These are phyloP conservation scores for Brachyopa scutellaris DNA, from an alignment of 2,888 invertebrate genomes.

Conservation along the genomic window DNA sequence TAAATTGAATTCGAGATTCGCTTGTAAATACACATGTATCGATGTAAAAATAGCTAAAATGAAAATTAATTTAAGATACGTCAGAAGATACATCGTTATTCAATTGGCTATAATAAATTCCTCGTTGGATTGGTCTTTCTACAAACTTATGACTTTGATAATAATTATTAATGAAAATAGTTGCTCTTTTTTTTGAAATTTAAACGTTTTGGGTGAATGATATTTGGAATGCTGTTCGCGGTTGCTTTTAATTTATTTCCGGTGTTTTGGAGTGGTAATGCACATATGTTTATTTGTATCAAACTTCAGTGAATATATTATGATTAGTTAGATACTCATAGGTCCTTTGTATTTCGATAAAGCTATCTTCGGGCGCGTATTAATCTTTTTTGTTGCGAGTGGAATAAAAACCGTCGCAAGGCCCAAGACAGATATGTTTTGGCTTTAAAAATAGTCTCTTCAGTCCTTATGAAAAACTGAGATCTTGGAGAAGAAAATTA, in stretches of 20 bases:
- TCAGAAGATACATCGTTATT: constrained; percentile 42
- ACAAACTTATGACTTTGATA: constrained; percentile 12
- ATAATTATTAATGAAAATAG: constrained; percentile 31
- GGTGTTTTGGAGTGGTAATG: not conserved
- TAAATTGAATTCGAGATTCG: constrained; percentile 33
- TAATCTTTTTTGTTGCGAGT: no score
- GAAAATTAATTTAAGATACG: constrained; percentile 28
- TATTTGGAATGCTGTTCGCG: constrained; percentile 1
- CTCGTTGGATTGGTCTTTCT: constrained; percentile 28
- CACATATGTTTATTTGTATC: no score
- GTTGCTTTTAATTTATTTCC: not conserved
- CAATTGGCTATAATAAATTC: constrained; percentile 43
- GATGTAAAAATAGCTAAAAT: constrained; percentile 26
- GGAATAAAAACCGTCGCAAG: no score
- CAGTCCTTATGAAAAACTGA: no score
- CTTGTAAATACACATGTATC: constrained; percentile 26
- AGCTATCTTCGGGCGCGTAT: no score
- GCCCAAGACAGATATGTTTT: no score
- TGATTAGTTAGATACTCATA: no score
- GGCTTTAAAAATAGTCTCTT: no score
- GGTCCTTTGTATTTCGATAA: no score
- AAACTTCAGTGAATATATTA: no score
- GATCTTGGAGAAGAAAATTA: no score
- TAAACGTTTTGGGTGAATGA: constrained; percentile 25
- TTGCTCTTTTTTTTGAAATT: constrained; percentile 4